Percentiles rank a stretch among this genome's conserved stretches.
Conservation (phyloP, 53 echinoderm and acorn worm genomes). For the Antedon mediterranea region DNA sequence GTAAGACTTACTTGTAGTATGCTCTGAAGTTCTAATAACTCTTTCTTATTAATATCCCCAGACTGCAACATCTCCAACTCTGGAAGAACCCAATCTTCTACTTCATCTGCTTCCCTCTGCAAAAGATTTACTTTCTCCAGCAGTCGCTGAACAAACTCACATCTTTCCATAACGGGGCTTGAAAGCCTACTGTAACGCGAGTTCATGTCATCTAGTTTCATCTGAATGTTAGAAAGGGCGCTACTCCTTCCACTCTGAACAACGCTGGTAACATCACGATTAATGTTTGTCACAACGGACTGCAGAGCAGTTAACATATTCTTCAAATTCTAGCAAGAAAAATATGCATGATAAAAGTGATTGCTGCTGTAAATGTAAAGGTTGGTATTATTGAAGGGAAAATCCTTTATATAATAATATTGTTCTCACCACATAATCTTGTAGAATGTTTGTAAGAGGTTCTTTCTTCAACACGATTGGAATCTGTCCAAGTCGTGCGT, state of each 20-base stretch:
- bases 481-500: slow-evolving; percentile 51
- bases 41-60: slow-evolving; percentile 65
- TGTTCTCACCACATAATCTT: slow-evolving; percentile 82
- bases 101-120: slow-evolving; percentile 68
- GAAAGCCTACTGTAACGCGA: slow-evolving; percentile 39
- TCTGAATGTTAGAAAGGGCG: slow-evolving; percentile 24
- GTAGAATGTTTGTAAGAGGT: slow-evolving; percentile 42
- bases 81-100: slow-evolving; percentile 95
- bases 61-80: slow-evolving; percentile 65
- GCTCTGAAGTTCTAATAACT: slow-evolving; percentile 52
- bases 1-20: slow-evolving; percentile 47
- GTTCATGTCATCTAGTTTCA: slow-evolving; percentile 73
- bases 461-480: slow-evolving; percentile 62
- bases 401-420: too few relatives aligned
- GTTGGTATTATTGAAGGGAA: too few relatives aligned
- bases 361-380: too few relatives aligned
- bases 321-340: not conserved
- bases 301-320: not conserved
- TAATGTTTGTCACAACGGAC: not conserved
- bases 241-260: not conserved
- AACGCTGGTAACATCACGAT: not conserved
- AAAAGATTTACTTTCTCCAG: slow-evolving; percentile 53
- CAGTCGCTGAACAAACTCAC: slow-evolving; percentile 59
- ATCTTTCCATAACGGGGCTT: slow-evolving; percentile 46
- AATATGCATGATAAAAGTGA: too few relatives aligned